These are phyloP conservation scores for Neoascia interrupta DNA, from an alignment of 2,888 invertebrate genomes.

Conservation along the genomic window DNA sequence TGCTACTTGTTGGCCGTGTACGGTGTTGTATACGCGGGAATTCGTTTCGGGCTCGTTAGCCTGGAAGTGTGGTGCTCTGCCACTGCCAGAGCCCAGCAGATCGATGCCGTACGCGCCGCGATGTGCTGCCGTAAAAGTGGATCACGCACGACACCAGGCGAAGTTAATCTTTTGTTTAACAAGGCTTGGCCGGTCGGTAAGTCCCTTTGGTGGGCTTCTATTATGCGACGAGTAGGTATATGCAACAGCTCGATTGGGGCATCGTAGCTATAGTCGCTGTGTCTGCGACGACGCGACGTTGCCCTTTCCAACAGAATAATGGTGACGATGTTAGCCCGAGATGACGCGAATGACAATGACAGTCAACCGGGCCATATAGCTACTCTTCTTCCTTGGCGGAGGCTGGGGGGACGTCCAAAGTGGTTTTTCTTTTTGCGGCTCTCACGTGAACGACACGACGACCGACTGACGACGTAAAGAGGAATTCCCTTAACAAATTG, in stretches of 20 bases:
- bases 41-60: slow-evolving; percentile 65
- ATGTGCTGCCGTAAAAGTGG: slow-evolving; percentile 69
- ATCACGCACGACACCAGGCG: slow-evolving; percentile 67
- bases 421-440: slow-evolving; percentile 57
- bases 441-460: neutral
- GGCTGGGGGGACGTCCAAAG: neutral
- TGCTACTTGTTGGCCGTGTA: slow-evolving; percentile 63
- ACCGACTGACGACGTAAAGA: slow-evolving; percentile 8
- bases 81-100: slow-evolving; percentile 26
- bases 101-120: slow-evolving; percentile 59
- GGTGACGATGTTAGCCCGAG: slow-evolving; percentile 63
- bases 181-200: slow-evolving; percentile 55
- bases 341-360: slow-evolving; percentile 69
- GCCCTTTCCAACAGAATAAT: slow-evolving; percentile 50
- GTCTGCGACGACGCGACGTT: slow-evolving; percentile 45
- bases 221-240: neutral
- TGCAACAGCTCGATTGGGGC: neutral
- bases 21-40: slow-evolving; percentile 34
- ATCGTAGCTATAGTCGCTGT: slow-evolving; percentile 40
- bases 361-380: slow-evolving; percentile 38
- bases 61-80: slow-evolving; percentile 49
- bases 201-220: slow-evolving; percentile 57
- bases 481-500: slow-evolving; percentile 69
- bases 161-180: slow-evolving; percentile 69
- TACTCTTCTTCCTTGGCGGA: too few relatives aligned